Percentiles rank a stretch among this genome's conserved stretches.
These are phyloP conservation scores for Ibycter americanus DNA, from an alignment of 2,797 vertebrate species.

Conservation along the genomic window DNA sequence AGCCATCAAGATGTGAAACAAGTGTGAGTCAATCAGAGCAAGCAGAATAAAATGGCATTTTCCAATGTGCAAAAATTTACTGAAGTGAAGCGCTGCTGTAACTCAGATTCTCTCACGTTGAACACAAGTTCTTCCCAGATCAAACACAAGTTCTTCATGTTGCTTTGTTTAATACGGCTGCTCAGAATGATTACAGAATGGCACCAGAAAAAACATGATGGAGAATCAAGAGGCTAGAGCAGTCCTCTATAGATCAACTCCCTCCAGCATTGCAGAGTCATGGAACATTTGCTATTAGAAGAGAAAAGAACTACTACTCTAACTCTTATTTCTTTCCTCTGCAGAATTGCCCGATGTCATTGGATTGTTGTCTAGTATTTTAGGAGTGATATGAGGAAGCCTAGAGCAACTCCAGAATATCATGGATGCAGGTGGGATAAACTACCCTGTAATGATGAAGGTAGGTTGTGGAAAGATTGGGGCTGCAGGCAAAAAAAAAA, in stretches of 20 bases:
- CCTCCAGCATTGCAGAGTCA: not conserved
- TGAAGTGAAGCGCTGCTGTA: not conserved
- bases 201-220: not conserved
- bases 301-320: not conserved
- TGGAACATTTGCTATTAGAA: not conserved
- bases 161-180: not conserved
- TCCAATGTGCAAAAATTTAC: not conserved
- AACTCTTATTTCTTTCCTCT: not conserved
- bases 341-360: not conserved
- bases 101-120: not conserved
- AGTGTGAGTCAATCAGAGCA: not conserved
- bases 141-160: not conserved
- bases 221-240: not conserved
- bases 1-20: not conserved
- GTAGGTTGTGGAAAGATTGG: not conserved
- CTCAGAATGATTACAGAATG: not conserved
- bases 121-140: not conserved
- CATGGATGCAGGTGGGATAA: not conserved
- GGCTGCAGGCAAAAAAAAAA: not conserved
- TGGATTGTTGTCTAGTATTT: not conserved
- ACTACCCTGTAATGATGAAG: not conserved
- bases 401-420: not conserved
- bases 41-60: not conserved
- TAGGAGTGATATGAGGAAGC: not conserved
- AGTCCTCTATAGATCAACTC: not conserved